Evolutionary conservation across 2,797 vertebrate species (phyloP).

Genomic region (Eulemur coronatus): DNA sequence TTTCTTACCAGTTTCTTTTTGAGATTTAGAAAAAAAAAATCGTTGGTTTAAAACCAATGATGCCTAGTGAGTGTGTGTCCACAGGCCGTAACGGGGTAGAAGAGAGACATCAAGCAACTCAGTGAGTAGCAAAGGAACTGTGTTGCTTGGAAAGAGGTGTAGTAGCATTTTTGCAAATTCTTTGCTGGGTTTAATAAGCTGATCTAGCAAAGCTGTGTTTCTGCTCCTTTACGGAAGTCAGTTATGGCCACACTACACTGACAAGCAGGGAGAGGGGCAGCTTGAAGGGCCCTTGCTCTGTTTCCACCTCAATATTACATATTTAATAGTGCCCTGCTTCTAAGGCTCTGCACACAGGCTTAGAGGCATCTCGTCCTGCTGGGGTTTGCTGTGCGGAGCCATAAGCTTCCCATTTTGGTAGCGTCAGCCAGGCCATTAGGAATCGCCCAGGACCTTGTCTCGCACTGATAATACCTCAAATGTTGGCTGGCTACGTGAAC

Average conservation of each 20-base stretch:
- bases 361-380: conserved; percentile 4
- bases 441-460: conserved; percentile 12
- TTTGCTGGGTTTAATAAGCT: not conserved
- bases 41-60: conserved; percentile 55
- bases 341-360: conserved; percentile 38
- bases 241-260: conserved; percentile 28
- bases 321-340: not conserved
- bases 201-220: conserved; percentile 5
- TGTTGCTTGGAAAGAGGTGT: not conserved
- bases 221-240: not conserved
- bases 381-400: conserved; percentile 62
- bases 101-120: not conserved
- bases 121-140: not conserved
- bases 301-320: not conserved
- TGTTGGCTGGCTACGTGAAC: conserved; percentile 38
- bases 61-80: not conserved
- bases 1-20: conserved; percentile 65
- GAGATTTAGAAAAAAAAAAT: conserved; percentile 11
- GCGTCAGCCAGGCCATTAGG: conserved; percentile 42
- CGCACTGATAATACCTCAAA: conserved; percentile 66
- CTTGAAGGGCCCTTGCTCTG: not conserved
- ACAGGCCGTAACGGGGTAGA: conserved; percentile 36
- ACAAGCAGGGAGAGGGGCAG: not conserved
- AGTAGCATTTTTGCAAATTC: not conserved
- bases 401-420: conserved; percentile 41